Base-by-base conservation (phyloP, 2,888 invertebrate genomes). In the Proisotoma minuta region DNA sequence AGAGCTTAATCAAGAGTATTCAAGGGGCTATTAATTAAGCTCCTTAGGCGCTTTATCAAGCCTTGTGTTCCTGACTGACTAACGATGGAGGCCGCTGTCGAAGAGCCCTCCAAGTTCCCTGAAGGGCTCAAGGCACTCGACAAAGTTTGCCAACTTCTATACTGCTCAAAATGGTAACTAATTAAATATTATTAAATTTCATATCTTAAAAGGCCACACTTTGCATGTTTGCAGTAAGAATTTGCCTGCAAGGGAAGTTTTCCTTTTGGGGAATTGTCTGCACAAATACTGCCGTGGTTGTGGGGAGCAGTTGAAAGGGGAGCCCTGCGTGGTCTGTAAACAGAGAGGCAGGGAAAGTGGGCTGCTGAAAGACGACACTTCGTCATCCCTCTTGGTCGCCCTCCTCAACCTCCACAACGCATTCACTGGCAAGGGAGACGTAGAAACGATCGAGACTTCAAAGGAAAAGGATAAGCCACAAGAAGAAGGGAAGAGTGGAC, bases 251-350 rank as follows among this genome's bases (percentile, higher is more conserved):
- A 56, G 26, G 28, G 22, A 56, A 12, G 20, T 62, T 4, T 57
- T 28, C 20, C 34, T 34, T 12, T 29, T 62, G 4, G 34, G 29
- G 3, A n/a, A 40, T 22, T 66, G 66, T 29, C 29, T 49, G 12
- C 63, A 63, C 47, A 63, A 60, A 48, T 63, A 60, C 47, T 63
- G 63, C 27, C 43, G 15, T 18, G 40, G n/a, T 1, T 63, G 59
- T 23, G 23, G 34, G 5, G 15, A 4, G 5, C 15, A 8, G 3
- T 15, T 59, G 2, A 15, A 12, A 15, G 28, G 29, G 1, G 48
- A 34, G 22, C 20, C 34, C 22, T 62, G 62, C 34, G 18, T 49
- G 2, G 47, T 58, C 18, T 62, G 62, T 27, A 53, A 59, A 3
- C 10, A 29, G 20, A 28, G 12, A 5, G 27, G n/a, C 18, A 4